These are phyloP conservation scores for Saturnia pavonia DNA, from an alignment of 2,888 invertebrate genomes.

Conservation along the genomic window DNA sequence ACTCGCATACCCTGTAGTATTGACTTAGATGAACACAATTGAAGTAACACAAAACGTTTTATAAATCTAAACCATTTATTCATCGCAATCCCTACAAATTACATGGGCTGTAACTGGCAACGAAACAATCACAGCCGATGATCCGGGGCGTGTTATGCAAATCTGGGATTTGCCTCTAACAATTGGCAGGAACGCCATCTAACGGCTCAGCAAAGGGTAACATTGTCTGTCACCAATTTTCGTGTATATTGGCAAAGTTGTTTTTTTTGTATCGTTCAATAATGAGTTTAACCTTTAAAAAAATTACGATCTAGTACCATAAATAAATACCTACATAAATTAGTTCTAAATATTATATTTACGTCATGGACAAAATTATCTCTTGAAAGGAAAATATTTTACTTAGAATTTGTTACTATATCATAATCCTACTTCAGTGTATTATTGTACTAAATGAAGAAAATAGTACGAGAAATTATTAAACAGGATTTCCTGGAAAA, in stretches of 20 bases:
- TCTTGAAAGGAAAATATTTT: not conserved
- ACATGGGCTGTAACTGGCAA: constrained; percentile 69
- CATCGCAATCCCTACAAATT: constrained; percentile 72
- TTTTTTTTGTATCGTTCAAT: constrained; percentile 26
- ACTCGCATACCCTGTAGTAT: too few species aligned
- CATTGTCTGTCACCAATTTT: constrained; percentile 46
- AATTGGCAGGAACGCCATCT: constrained; percentile 61
- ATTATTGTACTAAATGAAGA: not conserved
- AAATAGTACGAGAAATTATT: not conserved
- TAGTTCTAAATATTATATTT: not conserved
- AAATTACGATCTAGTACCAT: constrained; percentile 1
- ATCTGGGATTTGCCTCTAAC: constrained; percentile 70
- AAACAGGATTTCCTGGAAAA: not conserved
- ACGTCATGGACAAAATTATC: not conserved
- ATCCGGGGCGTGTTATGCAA: constrained; percentile 75
- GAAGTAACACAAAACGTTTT: constrained; percentile 38
- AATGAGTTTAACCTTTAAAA: not conserved
- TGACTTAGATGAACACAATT: too few species aligned
- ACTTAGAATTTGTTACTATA: not conserved
- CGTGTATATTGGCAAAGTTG: constrained; percentile 41
- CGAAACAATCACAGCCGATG: constrained; percentile 75
- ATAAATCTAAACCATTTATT: constrained; percentile 61
- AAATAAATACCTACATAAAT: not conserved
- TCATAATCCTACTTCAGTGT: not conserved
- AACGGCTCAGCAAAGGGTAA: constrained; percentile 47